These are phyloP conservation scores for Platalea minor DNA, from an alignment of 2,797 vertebrate species.

Conservation along the genomic window DNA sequence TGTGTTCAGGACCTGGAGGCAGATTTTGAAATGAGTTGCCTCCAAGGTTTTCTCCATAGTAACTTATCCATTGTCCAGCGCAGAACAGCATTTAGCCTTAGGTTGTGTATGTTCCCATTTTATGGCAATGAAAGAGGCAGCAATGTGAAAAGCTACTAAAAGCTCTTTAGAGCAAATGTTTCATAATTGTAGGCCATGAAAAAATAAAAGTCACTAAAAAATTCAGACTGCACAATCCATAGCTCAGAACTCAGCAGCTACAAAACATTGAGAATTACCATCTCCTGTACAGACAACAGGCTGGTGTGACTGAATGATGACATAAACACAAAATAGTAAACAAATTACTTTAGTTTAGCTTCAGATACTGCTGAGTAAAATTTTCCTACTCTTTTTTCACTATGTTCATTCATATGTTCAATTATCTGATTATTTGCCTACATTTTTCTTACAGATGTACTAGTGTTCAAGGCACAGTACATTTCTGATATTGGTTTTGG, in stretches of 20 bases:
- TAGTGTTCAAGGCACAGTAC: neutral
- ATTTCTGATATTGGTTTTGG: neutral
- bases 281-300: neutral
- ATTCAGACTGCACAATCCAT: neutral
- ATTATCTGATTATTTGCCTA: neutral
- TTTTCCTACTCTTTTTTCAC: neutral
- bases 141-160: constrained; percentile 19
- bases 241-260: neutral
- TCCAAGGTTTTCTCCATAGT: neutral
- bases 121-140: neutral
- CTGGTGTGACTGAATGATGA: neutral
- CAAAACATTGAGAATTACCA: neutral
- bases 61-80: neutral
- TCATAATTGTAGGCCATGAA: constrained; percentile 4
- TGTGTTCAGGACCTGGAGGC: neutral
- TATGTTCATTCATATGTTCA: neutral
- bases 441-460: neutral
- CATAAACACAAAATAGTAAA: neutral
- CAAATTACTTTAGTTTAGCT: neutral
- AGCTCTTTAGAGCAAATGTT: constrained; percentile 19
- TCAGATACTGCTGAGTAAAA: neutral
- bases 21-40: constrained; percentile 18
- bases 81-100: constrained; percentile 23
- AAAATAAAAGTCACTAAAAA: constrained; percentile 30
- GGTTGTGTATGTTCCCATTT: constrained; percentile 28